Conservation (phyloP, 2,888 invertebrate species). For the Linnaemya vulpina region DNA sequence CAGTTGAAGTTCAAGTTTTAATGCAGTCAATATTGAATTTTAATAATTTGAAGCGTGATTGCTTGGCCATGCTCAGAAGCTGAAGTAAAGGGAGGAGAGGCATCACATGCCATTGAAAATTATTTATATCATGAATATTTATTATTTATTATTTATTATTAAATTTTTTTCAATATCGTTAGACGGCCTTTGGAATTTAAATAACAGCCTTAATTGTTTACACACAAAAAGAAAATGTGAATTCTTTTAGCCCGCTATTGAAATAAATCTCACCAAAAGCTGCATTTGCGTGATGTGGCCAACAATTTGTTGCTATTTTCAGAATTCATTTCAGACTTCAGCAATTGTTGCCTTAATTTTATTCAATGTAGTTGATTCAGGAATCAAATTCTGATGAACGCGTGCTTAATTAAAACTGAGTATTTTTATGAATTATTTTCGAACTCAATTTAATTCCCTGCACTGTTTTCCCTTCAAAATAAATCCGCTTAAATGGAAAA, state of each 20-base stretch:
- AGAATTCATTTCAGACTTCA: no score
- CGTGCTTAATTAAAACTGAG: no score
- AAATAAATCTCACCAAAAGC: not conserved
- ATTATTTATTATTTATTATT: slow-evolving; percentile 1
- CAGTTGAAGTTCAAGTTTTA: slow-evolving; percentile 55
- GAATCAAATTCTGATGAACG: no score
- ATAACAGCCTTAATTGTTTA: not conserved
- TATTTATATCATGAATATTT: slow-evolving; percentile 9
- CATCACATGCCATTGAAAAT: slow-evolving; percentile 9
- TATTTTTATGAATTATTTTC: no score
- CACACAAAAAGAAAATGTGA: not conserved
- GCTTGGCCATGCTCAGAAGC: not conserved
- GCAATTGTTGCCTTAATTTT: no score
- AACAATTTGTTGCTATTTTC: no score
- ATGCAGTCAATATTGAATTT: not conserved
- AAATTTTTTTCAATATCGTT: not conserved
- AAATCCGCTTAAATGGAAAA: no score
- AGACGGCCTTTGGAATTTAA: slow-evolving; percentile 8
- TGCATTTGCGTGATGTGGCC: no score
- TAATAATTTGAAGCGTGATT: slow-evolving; percentile 12
- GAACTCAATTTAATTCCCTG: no score
- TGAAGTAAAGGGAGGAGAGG: slow-evolving; percentile 26
- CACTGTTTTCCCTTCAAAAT: no score
- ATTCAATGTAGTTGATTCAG: no score
- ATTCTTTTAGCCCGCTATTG: not conserved